Percentiles rank a stretch among this genome's conserved stretches.
Evolutionary conservation across 2,888 invertebrate species (phyloP).

Genomic region (Lacanobia wlatinum): DNA sequence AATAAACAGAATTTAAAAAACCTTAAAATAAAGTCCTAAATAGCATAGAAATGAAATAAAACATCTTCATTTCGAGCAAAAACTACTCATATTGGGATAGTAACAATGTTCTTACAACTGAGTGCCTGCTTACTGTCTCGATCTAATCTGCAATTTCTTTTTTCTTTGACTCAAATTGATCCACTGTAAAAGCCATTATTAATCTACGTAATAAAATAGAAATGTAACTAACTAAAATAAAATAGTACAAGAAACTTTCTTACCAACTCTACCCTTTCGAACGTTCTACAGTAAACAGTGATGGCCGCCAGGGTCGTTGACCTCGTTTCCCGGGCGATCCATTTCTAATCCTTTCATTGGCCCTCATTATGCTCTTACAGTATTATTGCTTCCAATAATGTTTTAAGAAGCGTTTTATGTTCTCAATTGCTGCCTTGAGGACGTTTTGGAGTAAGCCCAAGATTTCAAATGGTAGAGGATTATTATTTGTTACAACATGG

Average conservation of each 20-base stretch:
- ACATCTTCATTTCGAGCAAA: too few species aligned
- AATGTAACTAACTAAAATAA: not conserved
- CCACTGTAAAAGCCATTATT: not conserved
- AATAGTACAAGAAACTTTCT: not conserved
- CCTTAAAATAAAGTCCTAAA: too few species aligned
- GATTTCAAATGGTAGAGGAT: constrained; percentile 13
- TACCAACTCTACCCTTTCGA: constrained; percentile 5
- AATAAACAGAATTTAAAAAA: too few species aligned
- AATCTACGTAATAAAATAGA: not conserved
- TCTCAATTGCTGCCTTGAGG: constrained; percentile 34
- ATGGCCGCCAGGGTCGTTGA: constrained; percentile 44
- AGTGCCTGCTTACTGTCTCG: too few species aligned
- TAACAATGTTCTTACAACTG: too few species aligned
- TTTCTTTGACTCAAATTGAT: too few species aligned
- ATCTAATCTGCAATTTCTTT: too few species aligned
- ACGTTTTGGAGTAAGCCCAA: constrained; percentile 24
- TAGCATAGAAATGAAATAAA: too few species aligned
- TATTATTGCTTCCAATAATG: constrained; percentile 45
- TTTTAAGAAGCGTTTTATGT: constrained; percentile 41
- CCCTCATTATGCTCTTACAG: constrained; percentile 39
- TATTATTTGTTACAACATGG: not conserved
- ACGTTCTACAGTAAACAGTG: constrained; percentile 17
- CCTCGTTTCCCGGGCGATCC: constrained; percentile 47
- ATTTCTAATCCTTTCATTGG: constrained; percentile 58
- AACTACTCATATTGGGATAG: too few species aligned